Base-by-base conservation (phyloP, 1,140 invertebrate species). In the Amyelois transitella region DNA sequence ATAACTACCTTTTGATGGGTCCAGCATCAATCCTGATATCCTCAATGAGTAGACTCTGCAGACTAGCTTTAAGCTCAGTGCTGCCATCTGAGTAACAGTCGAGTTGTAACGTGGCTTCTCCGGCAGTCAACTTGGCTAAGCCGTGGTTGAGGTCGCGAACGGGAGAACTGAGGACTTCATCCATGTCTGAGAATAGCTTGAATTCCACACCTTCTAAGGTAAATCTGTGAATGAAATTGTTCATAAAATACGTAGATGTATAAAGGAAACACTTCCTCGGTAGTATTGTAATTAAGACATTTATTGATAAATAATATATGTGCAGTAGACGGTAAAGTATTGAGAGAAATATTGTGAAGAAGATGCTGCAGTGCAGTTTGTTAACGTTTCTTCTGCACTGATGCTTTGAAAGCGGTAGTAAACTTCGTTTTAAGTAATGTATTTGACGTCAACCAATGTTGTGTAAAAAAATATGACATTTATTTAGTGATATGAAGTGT, bases 111-210 rank as follows among this genome's bases (percentile, higher is more conserved):
- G 89, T 90, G 0, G 92, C 89, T 81, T 95, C 94, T n/a, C 92
- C 92, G 6, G 95, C 90, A 22, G 92, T 92, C 21, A 96, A 80
- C 68, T 91, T 92, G 12, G 93, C 94, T 12, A 95, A 81, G 1
- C 93, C 93, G 58, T 93, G 92, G 68, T 92, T 93, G 55, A 93
- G 71, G 69, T 95, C 94, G 12, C 94, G 88, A 0, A 94, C 92
- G 0, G 93, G 93, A 1, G 94, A 95, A 77, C 93, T 94, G 7
- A 94, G 74, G 1, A 94, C 90, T 81, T 94, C 94, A 58, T 94
- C 93, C 51, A 92, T 91, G 66, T 94, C 94, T 28, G 91, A 93
- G 72, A 93, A 95, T 2, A 95, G 79, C 69, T 91, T 92, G 0
- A 95, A 55, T 63, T 93, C 91, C 1, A 94, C 55, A 18, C 93